phyloP scores from a whole-genome alignment of 1,140 invertebrate species.

The Drosophila pallidifrons region DNA sequence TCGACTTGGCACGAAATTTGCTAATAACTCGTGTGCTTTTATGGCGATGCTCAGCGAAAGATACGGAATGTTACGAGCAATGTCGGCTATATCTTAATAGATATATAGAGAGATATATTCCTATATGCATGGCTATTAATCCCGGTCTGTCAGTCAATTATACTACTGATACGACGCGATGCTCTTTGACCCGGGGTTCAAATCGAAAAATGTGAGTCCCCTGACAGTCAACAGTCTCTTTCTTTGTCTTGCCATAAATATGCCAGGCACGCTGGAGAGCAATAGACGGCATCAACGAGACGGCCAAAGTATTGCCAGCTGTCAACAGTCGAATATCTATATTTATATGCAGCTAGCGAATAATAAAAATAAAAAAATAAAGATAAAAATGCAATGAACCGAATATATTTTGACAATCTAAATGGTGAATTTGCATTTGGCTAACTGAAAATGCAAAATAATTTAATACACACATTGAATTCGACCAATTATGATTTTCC shows the following conservation, averaged over 20 bases:
- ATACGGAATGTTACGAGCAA: constrained; percentile 27
- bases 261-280: constrained; percentile 41
- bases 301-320: constrained; percentile 8
- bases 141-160: constrained; percentile 23
- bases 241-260: constrained; percentile 35
- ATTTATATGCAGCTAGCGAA: constrained; percentile 25
- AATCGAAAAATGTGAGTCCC: constrained; percentile 1
- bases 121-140: constrained; percentile 53
- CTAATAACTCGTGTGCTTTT: constrained; percentile 64
- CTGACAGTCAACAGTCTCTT: background rate
- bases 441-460: background rate
- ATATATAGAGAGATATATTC: constrained; percentile 24
- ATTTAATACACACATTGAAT: background rate
- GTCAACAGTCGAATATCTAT: constrained; percentile 17
- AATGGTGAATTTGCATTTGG: background rate
- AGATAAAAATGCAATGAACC: constrained; percentile 54
- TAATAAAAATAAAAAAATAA: constrained; percentile 6
- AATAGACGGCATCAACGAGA: constrained; percentile 2
- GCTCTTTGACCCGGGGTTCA: constrained; percentile 19
- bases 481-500: constrained; percentile 2
- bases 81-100: constrained; percentile 11
- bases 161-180: background rate
- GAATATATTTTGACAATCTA: background rate
- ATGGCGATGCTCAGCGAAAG: constrained; percentile 44
- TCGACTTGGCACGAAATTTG: constrained; percentile 52